Percentiles rank a stretch among this genome's conserved stretches.
These are phyloP conservation scores for Piprites chloris DNA, from an alignment of 2,113 vertebrate species.

Conservation along the genomic window DNA sequence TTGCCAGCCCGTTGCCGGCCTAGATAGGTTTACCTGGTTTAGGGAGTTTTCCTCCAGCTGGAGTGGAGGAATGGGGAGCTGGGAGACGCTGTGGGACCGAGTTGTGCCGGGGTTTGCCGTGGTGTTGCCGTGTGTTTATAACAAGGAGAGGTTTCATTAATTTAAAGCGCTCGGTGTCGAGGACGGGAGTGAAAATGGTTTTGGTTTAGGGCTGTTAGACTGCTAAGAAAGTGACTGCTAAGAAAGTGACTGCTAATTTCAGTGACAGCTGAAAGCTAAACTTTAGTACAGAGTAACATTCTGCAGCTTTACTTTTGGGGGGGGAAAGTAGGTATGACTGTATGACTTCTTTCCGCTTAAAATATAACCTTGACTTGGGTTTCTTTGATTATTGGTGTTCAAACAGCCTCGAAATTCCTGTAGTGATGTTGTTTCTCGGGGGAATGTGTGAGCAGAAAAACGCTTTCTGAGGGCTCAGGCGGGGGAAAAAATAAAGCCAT, in stretches of 20 bases:
- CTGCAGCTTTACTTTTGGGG: conserved; percentile 26
- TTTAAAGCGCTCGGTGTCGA: not conserved
- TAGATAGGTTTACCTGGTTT: not conserved
- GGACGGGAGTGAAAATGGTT: not conserved
- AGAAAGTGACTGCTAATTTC: not conserved
- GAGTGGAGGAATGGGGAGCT: not conserved
- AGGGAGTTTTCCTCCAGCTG: not conserved
- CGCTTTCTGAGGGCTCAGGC: not conserved
- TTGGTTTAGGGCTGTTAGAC: not conserved
- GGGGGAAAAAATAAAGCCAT: not conserved
- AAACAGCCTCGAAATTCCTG: not conserved
- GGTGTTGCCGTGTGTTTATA: conserved; percentile 12
- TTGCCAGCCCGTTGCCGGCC: not conserved
- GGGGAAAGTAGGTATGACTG: conserved; percentile 7
- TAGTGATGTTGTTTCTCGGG: conserved; percentile 5
- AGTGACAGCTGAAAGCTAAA: not conserved
- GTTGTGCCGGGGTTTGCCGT: not conserved
- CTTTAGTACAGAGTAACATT: not conserved
- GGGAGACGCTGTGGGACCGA: not conserved
- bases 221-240: not conserved
- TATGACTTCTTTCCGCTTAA: not conserved
- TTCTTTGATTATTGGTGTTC: not conserved
- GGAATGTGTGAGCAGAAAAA: conserved; percentile 30
- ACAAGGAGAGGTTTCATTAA: not conserved
- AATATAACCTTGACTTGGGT: not conserved